Evolutionary conservation across 2,113 vertebrate genomes (phyloP).

Genomic region (Ardeotis arabs): DNA sequence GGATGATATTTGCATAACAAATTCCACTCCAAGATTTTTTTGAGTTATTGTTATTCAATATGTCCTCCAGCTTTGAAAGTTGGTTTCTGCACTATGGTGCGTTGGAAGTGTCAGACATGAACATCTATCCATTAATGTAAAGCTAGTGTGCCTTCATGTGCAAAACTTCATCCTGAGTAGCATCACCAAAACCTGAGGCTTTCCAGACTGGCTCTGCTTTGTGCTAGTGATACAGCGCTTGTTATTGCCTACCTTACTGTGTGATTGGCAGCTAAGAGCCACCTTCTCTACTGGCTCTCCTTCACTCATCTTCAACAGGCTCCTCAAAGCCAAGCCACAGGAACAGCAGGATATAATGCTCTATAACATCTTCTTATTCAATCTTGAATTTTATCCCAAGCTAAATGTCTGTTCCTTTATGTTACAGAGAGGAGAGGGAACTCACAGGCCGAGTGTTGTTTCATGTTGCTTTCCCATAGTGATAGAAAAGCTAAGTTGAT

Average conservation of each 20-base stretch:
- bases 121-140: neutral
- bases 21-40: neutral
- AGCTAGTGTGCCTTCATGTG: neutral
- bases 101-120: neutral
- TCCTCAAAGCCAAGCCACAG: neutral
- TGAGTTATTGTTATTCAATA: neutral
- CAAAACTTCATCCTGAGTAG: neutral
- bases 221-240: no score
- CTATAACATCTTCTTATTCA: neutral
- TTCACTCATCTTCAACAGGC: neutral
- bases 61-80: neutral
- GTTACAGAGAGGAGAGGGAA: neutral
- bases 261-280: neutral
- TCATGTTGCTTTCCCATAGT: neutral
- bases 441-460: neutral
- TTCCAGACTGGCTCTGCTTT: neutral
- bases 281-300: neutral
- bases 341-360: neutral
- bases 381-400: neutral
- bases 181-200: neutral
- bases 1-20: neutral
- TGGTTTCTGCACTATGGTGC: neutral
- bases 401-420: neutral
- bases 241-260: neutral
- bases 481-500: neutral